A percentile compares a stretch with the other conserved stretches of the same genome.
phyloP scores from a whole-genome alignment of 2,797 vertebrate species.

The Coranthus polyacanthus region DNA sequence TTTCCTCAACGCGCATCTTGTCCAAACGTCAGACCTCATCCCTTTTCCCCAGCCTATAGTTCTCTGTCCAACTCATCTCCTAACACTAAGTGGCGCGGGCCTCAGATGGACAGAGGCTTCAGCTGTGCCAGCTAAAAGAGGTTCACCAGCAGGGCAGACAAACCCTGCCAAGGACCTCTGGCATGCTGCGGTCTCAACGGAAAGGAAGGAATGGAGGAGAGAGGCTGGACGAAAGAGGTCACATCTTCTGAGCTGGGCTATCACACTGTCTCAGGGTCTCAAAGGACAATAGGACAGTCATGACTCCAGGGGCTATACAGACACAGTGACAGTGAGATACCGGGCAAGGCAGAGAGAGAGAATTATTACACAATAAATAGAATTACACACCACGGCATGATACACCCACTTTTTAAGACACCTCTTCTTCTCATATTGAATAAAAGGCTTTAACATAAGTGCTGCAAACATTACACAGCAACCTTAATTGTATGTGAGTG shows the following conservation, averaged over 20 bases:
- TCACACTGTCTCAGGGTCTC: conserved; percentile 47
- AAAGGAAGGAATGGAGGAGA: conserved; percentile 9
- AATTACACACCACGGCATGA: too few relatives aligned
- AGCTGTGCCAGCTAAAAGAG: conserved; percentile 48
- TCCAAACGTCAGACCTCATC: conserved; percentile 59
- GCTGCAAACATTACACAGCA: too few relatives aligned
- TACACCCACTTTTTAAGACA: too few relatives aligned
- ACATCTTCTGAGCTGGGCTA: conserved; percentile 38
- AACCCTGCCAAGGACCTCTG: conserved; percentile 60
- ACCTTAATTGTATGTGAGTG: too few relatives aligned
- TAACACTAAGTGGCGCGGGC: conserved; percentile 44
- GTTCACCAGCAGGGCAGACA: conserved; percentile 63
- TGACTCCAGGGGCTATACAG: conserved; percentile 31
- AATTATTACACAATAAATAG: background rate
- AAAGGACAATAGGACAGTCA: conserved; percentile 17
- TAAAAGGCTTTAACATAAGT: too few relatives aligned
- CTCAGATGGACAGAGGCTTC: conserved; percentile 46
- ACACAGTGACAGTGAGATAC: conserved; percentile 16
- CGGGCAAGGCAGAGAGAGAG: background rate
- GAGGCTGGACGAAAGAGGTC: conserved; percentile 40
- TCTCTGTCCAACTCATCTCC: conserved; percentile 61
- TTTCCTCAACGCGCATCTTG: conserved; percentile 56
- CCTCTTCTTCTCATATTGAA: too few relatives aligned
- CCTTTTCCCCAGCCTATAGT: conserved; percentile 45
- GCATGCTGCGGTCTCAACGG: conserved; percentile 28